Evolutionary conservation across 2,797 vertebrate species (phyloP), one percentile per base, ranked within the genome.

Genomic region (Macropodus opercularis): DNA sequence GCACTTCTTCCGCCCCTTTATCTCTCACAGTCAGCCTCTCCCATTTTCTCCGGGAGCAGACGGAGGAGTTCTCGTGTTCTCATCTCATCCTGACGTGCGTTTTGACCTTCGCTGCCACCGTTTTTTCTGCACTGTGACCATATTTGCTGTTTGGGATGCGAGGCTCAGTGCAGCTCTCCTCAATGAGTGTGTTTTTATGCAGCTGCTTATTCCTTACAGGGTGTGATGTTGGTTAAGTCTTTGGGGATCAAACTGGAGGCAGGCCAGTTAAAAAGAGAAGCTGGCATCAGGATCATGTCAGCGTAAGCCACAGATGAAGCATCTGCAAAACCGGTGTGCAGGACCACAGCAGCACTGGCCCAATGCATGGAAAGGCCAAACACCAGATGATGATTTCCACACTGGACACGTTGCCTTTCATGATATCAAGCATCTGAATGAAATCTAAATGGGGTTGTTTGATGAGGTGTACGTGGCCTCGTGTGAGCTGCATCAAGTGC

Each of bases 51-150:
- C 46, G 43, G 2, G n/a, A n/a, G n/a, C n/a, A n/a, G n/a, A n/a
- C n/a, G n/a, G n/a, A n/a, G n/a, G n/a, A n/a, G n/a, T n/a, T n/a
- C 19, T 73, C 42, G 60, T 4, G 19, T 65, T 52, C 48, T 67
- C 55, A 56, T 62, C 32, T 65, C 63, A 47, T 67, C 68, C 42
- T 60, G 38, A 70, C 22, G 40, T 26, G n/a, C 49, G 54, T 69
- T 81, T 65, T 83, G 81, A 90, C 85, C 84, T 90, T 87, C 82
- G 68, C 54, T 52, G 53, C 15, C 61, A 53, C 51, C n/a, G n/a
- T 19, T 22, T 41, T 46, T 51, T 38, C 22, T 70, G 13, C 34
- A 57, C 68, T 77, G 56, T 59, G 53, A 68, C 49, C 26, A 73
- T n/a, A 76, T 32, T 15, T 3, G 31, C 31, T 53, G 51, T 56